Conservation (phyloP, 1,140 invertebrate species). For the Neodiprion fabricii region DNA sequence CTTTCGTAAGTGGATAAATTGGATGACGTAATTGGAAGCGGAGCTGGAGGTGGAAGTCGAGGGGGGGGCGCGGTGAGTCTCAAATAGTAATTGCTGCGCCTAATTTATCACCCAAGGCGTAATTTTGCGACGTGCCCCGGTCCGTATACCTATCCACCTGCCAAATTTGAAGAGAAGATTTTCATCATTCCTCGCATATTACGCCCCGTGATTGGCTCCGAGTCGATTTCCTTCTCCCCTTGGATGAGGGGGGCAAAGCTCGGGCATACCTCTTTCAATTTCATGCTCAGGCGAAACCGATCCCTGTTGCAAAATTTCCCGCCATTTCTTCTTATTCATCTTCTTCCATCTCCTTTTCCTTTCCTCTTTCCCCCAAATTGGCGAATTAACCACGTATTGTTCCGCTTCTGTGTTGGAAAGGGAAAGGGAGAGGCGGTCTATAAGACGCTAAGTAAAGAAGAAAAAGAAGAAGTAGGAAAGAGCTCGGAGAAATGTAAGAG, state of each 20-base stretch:
- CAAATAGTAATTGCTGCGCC: slow-evolving; percentile 31
- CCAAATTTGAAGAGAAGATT: background rate
- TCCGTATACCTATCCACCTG: background rate
- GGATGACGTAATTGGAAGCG: slow-evolving; percentile 38
- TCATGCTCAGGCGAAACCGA: background rate
- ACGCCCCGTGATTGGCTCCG: background rate
- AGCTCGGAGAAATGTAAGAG: slow-evolving; percentile 25
- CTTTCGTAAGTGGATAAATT: slow-evolving; percentile 44
- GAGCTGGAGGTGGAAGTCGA: slow-evolving; percentile 18
- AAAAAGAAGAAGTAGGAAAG: slow-evolving; percentile 23
- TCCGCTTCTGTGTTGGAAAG: slow-evolving; percentile 27
- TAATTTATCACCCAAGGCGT: slow-evolving; percentile 14
- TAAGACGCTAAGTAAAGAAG: slow-evolving; percentile 38
- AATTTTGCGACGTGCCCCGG: background rate
- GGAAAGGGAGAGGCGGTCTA: too few relatives aligned
- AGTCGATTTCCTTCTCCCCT: background rate
- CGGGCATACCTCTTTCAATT: background rate
- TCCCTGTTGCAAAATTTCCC: background rate
- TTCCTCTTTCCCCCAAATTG: too few relatives aligned
- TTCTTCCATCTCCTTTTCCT: background rate
- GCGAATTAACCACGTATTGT: slow-evolving; percentile 44
- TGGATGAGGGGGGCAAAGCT: too few relatives aligned
- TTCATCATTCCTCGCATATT: background rate
- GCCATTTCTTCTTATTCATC: background rate
- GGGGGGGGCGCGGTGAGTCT: slow-evolving; percentile 26